These are phyloP conservation scores for Tyrannus savana DNA, from an alignment of 2,113 vertebrate species.

Conservation along the genomic window DNA sequence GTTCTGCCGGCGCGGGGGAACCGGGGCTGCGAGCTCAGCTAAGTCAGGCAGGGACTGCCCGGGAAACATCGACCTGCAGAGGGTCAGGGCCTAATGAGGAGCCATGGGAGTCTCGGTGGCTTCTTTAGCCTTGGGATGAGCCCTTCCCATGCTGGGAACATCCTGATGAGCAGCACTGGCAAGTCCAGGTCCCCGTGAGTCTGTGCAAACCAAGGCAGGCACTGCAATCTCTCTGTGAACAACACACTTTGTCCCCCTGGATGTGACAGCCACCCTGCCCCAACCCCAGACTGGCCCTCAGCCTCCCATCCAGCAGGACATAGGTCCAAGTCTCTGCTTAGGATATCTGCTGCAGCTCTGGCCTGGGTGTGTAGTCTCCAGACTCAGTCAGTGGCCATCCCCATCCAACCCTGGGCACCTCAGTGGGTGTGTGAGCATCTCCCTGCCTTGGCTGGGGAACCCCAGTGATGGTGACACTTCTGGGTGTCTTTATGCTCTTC, in stretches of 20 bases:
- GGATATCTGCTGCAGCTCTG: not conserved
- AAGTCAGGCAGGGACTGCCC: not conserved
- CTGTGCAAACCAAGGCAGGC: not conserved
- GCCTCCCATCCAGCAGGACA: not conserved
- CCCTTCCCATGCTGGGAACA: not conserved
- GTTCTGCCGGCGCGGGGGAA: not conserved
- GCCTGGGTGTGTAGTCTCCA: not conserved
- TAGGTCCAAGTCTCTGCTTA: not conserved
- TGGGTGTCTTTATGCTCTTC: not conserved
- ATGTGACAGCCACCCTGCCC: not conserved
- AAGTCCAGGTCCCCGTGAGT: accelerated
- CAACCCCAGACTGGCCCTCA: not conserved
- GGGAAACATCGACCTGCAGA: accelerated
- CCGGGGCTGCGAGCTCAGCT: not conserved
- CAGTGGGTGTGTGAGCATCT: not conserved
- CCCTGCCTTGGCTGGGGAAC: not conserved
- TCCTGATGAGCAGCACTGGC: not conserved
- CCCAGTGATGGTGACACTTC: not conserved
- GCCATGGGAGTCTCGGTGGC: not conserved
- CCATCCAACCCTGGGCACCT: accelerated
- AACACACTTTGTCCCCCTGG: not conserved
- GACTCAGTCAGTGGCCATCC: not conserved
- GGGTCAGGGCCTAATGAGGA: not conserved
- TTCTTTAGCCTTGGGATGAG: not conserved
- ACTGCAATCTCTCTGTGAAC: not conserved